A percentile compares a stretch with the other conserved stretches of the same genome.
These are phyloP conservation scores for Semotilus atromaculatus DNA, from an alignment of 2,797 vertebrate species.

Conservation along the genomic window DNA sequence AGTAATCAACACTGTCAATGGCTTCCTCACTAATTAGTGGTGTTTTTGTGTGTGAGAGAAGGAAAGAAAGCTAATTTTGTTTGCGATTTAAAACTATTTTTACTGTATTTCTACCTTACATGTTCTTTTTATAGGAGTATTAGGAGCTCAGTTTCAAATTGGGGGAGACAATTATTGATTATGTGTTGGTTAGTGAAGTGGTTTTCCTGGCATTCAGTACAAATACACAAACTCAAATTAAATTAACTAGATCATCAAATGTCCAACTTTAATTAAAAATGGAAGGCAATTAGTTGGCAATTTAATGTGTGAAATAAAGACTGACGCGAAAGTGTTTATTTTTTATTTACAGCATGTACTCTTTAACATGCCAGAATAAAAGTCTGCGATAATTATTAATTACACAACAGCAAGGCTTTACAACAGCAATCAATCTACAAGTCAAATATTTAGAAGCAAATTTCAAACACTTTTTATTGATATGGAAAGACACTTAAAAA, in stretches of 20 bases:
- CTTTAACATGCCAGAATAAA: constrained; percentile 55
- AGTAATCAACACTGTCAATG: constrained; percentile 52
- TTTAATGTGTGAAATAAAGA: not conserved
- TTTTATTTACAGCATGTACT: constrained; percentile 48
- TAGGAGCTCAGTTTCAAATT: constrained; percentile 11
- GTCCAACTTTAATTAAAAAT: constrained; percentile 27
- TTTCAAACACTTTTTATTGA: constrained; percentile 35
- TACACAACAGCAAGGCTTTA: constrained; percentile 49
- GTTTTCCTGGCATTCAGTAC: not conserved
- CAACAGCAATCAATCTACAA: constrained; percentile 47
- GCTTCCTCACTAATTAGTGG: constrained; percentile 48
- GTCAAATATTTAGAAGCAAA: constrained; percentile 41
- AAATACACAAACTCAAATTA: not conserved
- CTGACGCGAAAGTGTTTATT: not conserved
- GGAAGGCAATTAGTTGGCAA: not conserved
- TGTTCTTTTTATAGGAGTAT: not conserved
- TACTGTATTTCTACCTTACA: not conserved
- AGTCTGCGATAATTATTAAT: constrained; percentile 40
- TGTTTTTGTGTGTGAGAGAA: constrained; percentile 51
- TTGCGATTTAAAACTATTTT: constrained; percentile 1
- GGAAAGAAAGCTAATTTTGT: constrained; percentile 1
- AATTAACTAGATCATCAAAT: not conserved
- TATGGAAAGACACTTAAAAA: constrained; percentile 8
- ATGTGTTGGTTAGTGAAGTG: constrained; percentile 26
- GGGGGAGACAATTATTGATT: constrained; percentile 14